phyloP scores from a whole-genome alignment of 2,888 invertebrate species.

The Drosophila anomalata region DNA sequence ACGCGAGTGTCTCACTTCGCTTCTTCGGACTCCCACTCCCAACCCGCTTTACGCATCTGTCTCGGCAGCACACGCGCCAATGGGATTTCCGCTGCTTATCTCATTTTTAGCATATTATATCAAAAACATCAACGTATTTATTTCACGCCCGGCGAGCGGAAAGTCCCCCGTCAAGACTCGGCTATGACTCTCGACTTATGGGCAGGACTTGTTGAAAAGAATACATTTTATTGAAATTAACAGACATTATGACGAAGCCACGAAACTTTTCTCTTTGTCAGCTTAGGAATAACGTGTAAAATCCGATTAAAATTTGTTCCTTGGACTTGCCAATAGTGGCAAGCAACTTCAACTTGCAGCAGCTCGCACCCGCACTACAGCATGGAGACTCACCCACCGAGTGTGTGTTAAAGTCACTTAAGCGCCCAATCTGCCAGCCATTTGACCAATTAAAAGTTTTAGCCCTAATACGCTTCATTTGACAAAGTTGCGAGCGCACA shows the following conservation, averaged over 20 bases:
- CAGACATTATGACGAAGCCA: not conserved
- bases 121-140: slow-evolving; percentile 66
- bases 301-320: slow-evolving; percentile 72
- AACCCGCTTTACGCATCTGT: slow-evolving; percentile 49
- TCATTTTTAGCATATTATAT: slow-evolving; percentile 79
- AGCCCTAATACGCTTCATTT: slow-evolving; percentile 80
- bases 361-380: slow-evolving; percentile 10
- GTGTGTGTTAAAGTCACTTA: slow-evolving; percentile 67
- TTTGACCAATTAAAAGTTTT: slow-evolving; percentile 82
- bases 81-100: slow-evolving; percentile 78
- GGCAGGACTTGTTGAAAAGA: no score
- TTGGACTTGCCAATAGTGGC: slow-evolving; percentile 56
- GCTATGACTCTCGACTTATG: no score
- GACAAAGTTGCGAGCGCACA: slow-evolving; percentile 62
- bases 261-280: slow-evolving; percentile 1
- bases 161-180: slow-evolving; percentile 11
- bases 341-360: slow-evolving; percentile 63
- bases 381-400: slow-evolving; percentile 33
- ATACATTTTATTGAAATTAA: not conserved
- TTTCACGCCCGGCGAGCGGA: slow-evolving; percentile 33
- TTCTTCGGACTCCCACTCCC: slow-evolving; percentile 6
- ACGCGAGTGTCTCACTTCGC: slow-evolving; percentile 25
- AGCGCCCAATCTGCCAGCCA: slow-evolving; percentile 75
- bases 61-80: slow-evolving; percentile 53
- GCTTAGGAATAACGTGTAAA: slow-evolving; percentile 28